phyloP scores from a whole-genome alignment of 2,888 invertebrate species.

The Mystacides longicornis region DNA sequence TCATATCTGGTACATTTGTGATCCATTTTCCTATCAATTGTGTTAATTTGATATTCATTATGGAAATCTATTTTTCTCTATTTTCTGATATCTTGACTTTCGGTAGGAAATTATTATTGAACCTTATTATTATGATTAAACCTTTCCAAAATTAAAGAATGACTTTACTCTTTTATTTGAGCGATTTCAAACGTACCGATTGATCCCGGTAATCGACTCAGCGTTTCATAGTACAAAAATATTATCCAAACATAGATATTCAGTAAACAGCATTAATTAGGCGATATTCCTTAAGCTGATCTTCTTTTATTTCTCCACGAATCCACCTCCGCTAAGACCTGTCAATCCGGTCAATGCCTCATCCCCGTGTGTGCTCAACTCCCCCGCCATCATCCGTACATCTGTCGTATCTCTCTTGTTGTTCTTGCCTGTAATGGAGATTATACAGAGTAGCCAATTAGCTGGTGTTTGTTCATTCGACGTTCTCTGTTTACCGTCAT shows the following conservation, averaged over 20 bases:
- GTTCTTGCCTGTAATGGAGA: not conserved
- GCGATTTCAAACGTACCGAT: no score
- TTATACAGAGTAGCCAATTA: conserved; percentile 19
- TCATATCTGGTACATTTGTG: no score
- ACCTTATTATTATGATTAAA: not conserved
- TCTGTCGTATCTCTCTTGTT: no score
- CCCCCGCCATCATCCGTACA: no score
- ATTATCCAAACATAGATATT: no score
- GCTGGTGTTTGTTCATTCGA: conserved; percentile 18
- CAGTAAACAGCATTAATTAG: not conserved
- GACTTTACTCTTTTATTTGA: not conserved
- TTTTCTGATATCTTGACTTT: no score
- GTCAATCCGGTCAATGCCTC: not conserved
- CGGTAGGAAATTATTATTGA: no score
- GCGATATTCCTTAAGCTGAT: not conserved
- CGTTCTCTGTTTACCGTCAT: not conserved
- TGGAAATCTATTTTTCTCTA: no score
- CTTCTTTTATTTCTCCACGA: not conserved
- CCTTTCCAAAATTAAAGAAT: not conserved
- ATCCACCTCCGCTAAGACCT: not conserved
- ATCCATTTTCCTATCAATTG: no score
- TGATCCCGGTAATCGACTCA: no score
- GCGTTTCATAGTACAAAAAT: no score
- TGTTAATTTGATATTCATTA: no score
- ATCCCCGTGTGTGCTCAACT: not conserved